Base-by-base conservation (phyloP, 53 echinoderm and acorn worm species). In the Zoroaster sp. region DNA sequence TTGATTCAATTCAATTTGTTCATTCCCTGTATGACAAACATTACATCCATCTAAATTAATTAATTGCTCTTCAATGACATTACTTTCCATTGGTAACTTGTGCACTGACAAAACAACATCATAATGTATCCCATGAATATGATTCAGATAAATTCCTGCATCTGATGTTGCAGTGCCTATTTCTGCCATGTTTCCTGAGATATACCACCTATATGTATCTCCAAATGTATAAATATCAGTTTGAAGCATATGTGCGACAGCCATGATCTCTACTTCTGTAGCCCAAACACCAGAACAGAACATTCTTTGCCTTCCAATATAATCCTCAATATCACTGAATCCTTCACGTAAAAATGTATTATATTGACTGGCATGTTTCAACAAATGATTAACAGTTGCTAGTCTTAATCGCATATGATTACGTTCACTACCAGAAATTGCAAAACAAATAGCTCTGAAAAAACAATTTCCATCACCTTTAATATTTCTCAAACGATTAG, bases 381-480 rank as follows among this genome's bases (percentile, higher is more conserved):
- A 47, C 49, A 47, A 47, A 47, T 78, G 3, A 10, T 52, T 78
- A 14, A 47, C 47, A 47, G 47, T 47, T 14, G 47, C 45, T 2
- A 45, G 14, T 2, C 45, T 45, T 14, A 45, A 45, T 45, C 3
- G 13, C 52, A 52, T 52, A 14, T 83, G 83, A 3, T 38, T 68
- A 37, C 35, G 65, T 46, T 90, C 54, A 72, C 0, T 90, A 21
- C 90, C 83, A 40, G 35, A 38, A 33, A 90, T 68, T 0, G 65
- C 83, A 83, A 49, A 72, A 25, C 65, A 79, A 33, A 90, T 25
- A 21, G 91, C 91, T 31, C 80, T 45, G 35, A 80, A 88, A 34
- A 91, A 91, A 68, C 92, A 92, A 33, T 92, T 92, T 2, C 89
- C 92, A 83, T 92, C 83, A 4, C 75, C 82, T 49, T 47, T 34